Conservation (phyloP, 2,888 invertebrate species). For the Cryptus armator region DNA sequence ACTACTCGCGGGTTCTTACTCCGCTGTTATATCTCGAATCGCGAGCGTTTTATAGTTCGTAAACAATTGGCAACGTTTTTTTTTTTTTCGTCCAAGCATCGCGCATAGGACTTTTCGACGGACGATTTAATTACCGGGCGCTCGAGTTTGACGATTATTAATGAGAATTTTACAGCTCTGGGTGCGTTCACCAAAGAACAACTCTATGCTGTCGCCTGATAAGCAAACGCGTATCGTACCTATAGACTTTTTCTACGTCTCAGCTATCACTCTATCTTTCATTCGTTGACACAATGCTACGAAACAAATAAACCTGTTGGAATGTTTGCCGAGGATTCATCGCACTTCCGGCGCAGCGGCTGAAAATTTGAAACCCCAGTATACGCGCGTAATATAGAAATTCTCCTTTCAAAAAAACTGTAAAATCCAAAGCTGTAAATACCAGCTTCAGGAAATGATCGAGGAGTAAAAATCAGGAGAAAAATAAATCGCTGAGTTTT, state of each 20-base stretch:
- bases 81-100: slow-evolving; percentile 13
- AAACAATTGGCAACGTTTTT: slow-evolving; percentile 62
- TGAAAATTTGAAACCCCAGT: neutral
- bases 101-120: slow-evolving; percentile 9
- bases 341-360: slow-evolving; percentile 11
- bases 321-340: slow-evolving; percentile 30
- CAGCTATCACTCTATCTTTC: slow-evolving; percentile 12
- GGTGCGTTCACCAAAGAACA: slow-evolving; percentile 17
- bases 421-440: slow-evolving; percentile 7
- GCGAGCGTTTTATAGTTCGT: slow-evolving; percentile 64
- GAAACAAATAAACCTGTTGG: slow-evolving; percentile 25
- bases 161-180: slow-evolving; percentile 61
- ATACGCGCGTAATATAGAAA: neutral
- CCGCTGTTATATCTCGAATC: slow-evolving; percentile 37
- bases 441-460: slow-evolving; percentile 4
- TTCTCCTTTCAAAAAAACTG: neutral
- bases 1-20: neutral
- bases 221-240: slow-evolving; percentile 11
- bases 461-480: slow-evolving; percentile 19
- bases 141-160: slow-evolving; percentile 60
- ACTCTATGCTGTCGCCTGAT: slow-evolving; percentile 27
- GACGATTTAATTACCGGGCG: slow-evolving; percentile 67
- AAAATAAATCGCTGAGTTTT: neutral
- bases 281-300: slow-evolving; percentile 21
- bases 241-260: slow-evolving; percentile 7